Evolutionary conservation across 1,140 invertebrate species (phyloP).

Genomic region (Drosophila bipectinata): DNA sequence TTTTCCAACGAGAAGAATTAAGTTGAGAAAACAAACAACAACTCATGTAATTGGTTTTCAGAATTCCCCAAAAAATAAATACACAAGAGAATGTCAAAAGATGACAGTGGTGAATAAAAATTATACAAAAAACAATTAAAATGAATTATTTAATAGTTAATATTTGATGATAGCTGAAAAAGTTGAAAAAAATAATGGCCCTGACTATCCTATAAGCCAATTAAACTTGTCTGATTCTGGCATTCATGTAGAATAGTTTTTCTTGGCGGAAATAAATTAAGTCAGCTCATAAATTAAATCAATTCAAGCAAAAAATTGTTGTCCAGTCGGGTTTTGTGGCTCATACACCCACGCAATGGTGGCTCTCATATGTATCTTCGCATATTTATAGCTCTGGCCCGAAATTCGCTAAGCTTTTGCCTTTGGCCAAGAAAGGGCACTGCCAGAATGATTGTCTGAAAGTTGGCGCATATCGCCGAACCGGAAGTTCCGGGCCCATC

Average conservation of each 20-base stretch:
- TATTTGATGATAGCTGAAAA: no score
- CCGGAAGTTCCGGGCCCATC: slow-evolving; percentile 71
- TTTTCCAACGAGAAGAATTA: slow-evolving; percentile 27
- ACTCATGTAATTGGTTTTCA: slow-evolving; percentile 35
- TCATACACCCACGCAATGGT: slow-evolving; percentile 25
- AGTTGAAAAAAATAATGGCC: no score
- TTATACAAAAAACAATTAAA: background rate
- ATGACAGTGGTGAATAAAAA: background rate
- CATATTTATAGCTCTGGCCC: slow-evolving; percentile 61
- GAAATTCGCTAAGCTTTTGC: slow-evolving; percentile 65
- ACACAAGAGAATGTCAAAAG: background rate
- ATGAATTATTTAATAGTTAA: background rate
- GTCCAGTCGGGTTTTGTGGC: slow-evolving; percentile 53
- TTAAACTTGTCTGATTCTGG: slow-evolving; percentile 28
- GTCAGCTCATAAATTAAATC: slow-evolving; percentile 73
- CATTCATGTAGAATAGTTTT: slow-evolving; percentile 10
- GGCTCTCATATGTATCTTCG: slow-evolving; percentile 25
- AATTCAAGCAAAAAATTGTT: slow-evolving; percentile 52
- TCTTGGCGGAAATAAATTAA: slow-evolving; percentile 73
- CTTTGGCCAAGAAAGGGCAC: slow-evolving; percentile 52
- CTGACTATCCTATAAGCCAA: slow-evolving; percentile 12
- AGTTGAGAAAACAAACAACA: slow-evolving; percentile 21
- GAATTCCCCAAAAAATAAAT: background rate
- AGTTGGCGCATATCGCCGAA: slow-evolving; percentile 71
- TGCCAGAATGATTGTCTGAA: slow-evolving; percentile 71